Evolutionary conservation across 2,888 invertebrate genomes (phyloP), one percentile per base, ranked within the genome.

Genomic region (Cryptops parisi): DNA sequence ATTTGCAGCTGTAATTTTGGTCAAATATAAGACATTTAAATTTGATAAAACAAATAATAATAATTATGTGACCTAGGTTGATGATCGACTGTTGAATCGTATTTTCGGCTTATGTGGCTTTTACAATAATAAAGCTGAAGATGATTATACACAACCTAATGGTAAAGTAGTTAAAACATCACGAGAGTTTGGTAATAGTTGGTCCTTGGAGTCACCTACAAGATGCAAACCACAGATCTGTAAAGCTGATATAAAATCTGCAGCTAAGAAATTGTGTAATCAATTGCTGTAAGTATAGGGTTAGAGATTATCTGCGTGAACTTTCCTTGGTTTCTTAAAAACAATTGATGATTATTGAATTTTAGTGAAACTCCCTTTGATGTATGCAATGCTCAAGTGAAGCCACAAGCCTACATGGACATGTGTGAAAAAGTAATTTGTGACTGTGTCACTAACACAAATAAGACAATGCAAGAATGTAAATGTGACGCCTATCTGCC

Each of bases 21-120:
- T n/a, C n/a, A n/a, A n/a, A n/a, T n/a, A n/a, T n/a, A n/a, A n/a
- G n/a, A n/a, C n/a, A n/a, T n/a, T n/a, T n/a, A n/a, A n/a, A n/a
- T n/a, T n/a, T n/a, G n/a, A n/a, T n/a, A n/a, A n/a, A n/a, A n/a
- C n/a, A n/a, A n/a, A n/a, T n/a, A n/a, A n/a, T n/a, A n/a, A n/a
- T n/a, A n/a, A n/a, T n/a, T n/a, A n/a, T n/a, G n/a, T n/a, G n/a
- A n/a, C n/a, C n/a, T n/a, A 77, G 77, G 71, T 76, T 0, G 72
- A 77, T 1, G 76, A 77, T 50, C 77, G 76, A 60, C 72, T 79
- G 59, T 66, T 71, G 55, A 74, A 77, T 6, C 72, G 75, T 41
- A 80, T 87, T 0, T 83, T 84, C 62, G 88, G 88, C 0, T 70
- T 88, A 9, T 89, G 88, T 64, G 88, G 88, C 1, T 79, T 76